Percentiles rank a stretch among this genome's conserved stretches.
Conservation (phyloP, 2,888 invertebrate species). For the Sphaerophoria rueppellii region DNA sequence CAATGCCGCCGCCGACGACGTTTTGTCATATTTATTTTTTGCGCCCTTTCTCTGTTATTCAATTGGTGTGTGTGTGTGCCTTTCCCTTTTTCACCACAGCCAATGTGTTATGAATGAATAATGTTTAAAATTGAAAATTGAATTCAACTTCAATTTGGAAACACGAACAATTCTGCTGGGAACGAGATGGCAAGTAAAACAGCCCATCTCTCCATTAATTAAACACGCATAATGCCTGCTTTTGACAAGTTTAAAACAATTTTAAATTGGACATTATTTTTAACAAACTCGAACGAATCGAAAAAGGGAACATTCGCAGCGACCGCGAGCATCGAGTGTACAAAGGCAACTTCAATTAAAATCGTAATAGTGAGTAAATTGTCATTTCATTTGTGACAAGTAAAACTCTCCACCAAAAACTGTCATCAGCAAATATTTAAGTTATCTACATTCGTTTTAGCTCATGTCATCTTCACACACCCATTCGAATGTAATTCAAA, state of each 20-base stretch:
- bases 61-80: too few relatives aligned
- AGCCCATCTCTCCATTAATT: slow-evolving; percentile 62
- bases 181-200: not conserved
- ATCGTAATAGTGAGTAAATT: slow-evolving; percentile 6
- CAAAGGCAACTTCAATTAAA: slow-evolving; percentile 27
- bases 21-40: too few relatives aligned
- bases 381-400: slow-evolving; percentile 11
- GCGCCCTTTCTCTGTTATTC: not conserved
- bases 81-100: too few relatives aligned
- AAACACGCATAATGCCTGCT: slow-evolving; percentile 54
- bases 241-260: slow-evolving; percentile 58
- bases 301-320: not conserved
- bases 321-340: not conserved
- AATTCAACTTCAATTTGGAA: slow-evolving; percentile 51
- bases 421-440: slow-evolving; percentile 12
- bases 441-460: not conserved
- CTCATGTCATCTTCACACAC: slow-evolving; percentile 22
- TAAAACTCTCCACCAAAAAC: slow-evolving; percentile 1
- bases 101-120: slow-evolving; percentile 15
- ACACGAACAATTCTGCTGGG: slow-evolving; percentile 28
- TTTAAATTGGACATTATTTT: slow-evolving; percentile 27
- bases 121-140: slow-evolving; percentile 62
- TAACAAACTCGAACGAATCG: not conserved
- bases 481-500: slow-evolving; percentile 22
- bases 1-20: not conserved